Percentiles rank a stretch among this genome's conserved stretches.
phyloP scores from a whole-genome alignment of 2,888 invertebrate genomes.

The Helicoverpa assulta region DNA sequence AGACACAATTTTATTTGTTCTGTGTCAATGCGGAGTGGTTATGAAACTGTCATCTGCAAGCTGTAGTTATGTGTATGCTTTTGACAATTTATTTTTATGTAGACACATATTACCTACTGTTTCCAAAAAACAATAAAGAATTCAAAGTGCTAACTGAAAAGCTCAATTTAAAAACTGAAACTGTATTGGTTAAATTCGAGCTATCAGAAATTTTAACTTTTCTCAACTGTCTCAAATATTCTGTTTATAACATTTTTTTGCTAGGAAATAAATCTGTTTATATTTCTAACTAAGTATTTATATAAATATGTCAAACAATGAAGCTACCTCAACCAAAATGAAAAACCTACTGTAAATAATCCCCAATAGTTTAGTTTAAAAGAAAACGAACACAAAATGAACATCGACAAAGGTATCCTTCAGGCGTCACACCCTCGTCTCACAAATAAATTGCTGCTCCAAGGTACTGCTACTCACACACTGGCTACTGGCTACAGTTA shows the following conservation, averaged over 20 bases:
- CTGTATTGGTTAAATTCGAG: too few species aligned
- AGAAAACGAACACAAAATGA: conserved; percentile 32
- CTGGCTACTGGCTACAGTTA: background rate
- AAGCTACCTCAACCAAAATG: too few species aligned
- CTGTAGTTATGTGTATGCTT: background rate
- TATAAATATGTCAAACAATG: too few species aligned
- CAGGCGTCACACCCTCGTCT: conserved; percentile 62
- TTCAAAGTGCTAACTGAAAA: too few species aligned
- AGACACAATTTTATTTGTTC: conserved; percentile 19
- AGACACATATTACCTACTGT: too few species aligned
- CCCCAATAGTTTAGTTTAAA: conserved; percentile 2
- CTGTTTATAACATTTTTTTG: too few species aligned
- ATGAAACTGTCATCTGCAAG: conserved; percentile 9
- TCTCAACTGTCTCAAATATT: too few species aligned
- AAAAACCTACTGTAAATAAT: background rate
- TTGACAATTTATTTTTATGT: background rate
- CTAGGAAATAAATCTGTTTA: too few species aligned
- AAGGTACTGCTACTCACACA: conserved; percentile 17
- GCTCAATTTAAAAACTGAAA: too few species aligned
- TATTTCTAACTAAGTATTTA: too few species aligned
- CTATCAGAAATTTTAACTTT: too few species aligned
- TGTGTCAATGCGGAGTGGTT: background rate
- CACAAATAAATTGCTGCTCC: conserved; percentile 34
- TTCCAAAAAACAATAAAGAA: too few species aligned
- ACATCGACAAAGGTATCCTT: conserved; percentile 55